These are phyloP conservation scores for Fistularia tabacaria DNA, from an alignment of 2,797 vertebrate species.

Conservation along the genomic window DNA sequence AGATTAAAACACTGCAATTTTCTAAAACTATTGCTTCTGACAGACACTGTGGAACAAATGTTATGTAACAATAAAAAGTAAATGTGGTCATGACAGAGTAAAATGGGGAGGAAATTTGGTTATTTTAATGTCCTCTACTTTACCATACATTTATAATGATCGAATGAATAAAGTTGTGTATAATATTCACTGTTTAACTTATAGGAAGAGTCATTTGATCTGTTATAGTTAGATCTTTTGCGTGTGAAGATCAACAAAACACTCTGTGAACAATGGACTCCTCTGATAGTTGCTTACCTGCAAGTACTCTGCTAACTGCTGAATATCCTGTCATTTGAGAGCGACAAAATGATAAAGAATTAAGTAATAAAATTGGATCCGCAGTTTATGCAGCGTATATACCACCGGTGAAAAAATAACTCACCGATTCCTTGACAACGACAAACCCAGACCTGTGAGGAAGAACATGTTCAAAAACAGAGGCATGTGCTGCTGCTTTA, in stretches of 20 bases:
- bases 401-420: constrained; percentile 19
- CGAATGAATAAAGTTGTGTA: too few species aligned
- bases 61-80: too few species aligned
- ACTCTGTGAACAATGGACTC: not conserved
- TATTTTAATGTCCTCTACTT: too few species aligned
- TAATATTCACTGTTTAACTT: too few species aligned
- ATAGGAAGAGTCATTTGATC: too few species aligned
- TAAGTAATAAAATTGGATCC: not conserved
- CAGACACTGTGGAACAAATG: too few species aligned
- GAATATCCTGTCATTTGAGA: constrained; percentile 64
- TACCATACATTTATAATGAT: too few species aligned
- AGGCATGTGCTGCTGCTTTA: not conserved
- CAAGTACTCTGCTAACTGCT: constrained; percentile 68
- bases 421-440: constrained; percentile 71
- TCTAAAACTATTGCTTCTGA: too few species aligned
- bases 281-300: constrained; percentile 58
- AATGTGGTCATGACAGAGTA: too few species aligned
- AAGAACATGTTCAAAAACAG: constrained; percentile 1
- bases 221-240: too few species aligned
- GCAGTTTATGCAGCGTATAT: not conserved
- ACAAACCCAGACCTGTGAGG: constrained; percentile 58
- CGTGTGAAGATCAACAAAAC: not conserved
- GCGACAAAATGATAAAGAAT: not conserved
- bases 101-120: too few species aligned
- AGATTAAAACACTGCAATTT: too few species aligned